Evolutionary conservation across 2,797 vertebrate genomes (phyloP), one percentile per base, ranked within the genome.

Genomic region (Spinus olivaceus): DNA sequence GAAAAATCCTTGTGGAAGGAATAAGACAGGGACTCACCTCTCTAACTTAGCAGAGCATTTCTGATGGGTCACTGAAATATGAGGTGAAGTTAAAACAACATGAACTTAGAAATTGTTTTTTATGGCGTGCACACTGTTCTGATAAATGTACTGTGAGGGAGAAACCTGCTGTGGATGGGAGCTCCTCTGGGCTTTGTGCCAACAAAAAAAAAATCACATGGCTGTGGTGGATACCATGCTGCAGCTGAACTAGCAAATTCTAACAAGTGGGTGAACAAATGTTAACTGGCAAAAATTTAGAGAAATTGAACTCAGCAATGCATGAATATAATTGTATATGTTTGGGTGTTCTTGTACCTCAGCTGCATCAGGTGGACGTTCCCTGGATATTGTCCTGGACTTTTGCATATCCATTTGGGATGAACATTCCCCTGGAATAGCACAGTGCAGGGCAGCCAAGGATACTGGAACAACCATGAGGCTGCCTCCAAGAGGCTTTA

Each of bases 331-430:
- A 30, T 4, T 73, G 30, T 54, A 1, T 11, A 2, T 37, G 14
- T 60, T 84, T 80, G 89, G 30, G 14, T 9, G 16, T 22, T 39
- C n/a, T 63, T 69, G 60, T 13, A 64, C 12, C 28, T 49, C 0
- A 3, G 14, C 28, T 39, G 10, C 19, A 10, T 60, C 9, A 46
- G 8, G 28, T 25, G 20, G 14, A 24, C 6, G 1, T 32, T 41
- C 8, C 14, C n/a, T 60, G 51, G 33, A 27, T 57, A 6, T 63
- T 47, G 49, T 46, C 20, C 39, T 30, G 41, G 39, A 11, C 30
- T 51, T 46, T 2, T 15, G 24, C 2, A 1, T 54, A 11, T n/a
- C 0, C 0, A 0, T 61, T 50, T 63, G 37, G 33, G 60, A 20
- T 37, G 28, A 53, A 13, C 2, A 9, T 60, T 92, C 6, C 11